phyloP scores from a whole-genome alignment of 2,888 invertebrate genomes.

The Agriopis marginaria region DNA sequence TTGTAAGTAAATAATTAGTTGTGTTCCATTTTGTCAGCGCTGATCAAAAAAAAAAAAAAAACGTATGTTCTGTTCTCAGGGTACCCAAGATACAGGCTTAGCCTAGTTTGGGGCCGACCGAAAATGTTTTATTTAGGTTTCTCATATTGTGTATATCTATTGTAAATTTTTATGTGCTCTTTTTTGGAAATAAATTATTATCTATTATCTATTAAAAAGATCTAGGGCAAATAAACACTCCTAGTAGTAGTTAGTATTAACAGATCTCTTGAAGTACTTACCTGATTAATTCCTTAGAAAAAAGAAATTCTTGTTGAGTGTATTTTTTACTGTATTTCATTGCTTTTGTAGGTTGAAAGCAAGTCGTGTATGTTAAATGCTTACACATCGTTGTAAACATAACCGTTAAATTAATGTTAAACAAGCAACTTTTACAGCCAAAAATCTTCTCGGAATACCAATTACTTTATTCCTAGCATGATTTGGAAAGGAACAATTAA shows the following conservation, averaged over 20 bases:
- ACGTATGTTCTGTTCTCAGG: too few species aligned
- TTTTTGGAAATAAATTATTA: too few species aligned
- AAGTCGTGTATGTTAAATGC: constrained; percentile 12
- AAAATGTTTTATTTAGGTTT: too few species aligned
- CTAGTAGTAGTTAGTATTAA: background rate
- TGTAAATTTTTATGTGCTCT: too few species aligned
- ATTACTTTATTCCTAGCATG: constrained; percentile 68
- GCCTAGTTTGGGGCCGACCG: too few species aligned
- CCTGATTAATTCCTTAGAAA: background rate
- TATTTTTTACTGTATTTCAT: constrained; percentile 5
- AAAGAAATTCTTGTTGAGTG: background rate
- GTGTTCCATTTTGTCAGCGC: too few species aligned
- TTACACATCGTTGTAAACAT: constrained; percentile 44
- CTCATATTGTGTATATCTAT: too few species aligned
- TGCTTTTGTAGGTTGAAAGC: constrained; percentile 8
- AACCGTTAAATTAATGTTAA: constrained; percentile 51
- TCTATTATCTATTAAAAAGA: too few species aligned
- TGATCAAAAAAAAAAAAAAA: too few species aligned
- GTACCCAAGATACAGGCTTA: too few species aligned
- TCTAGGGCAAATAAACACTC: too few species aligned
- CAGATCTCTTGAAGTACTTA: background rate
- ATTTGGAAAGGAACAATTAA: constrained; percentile 72
- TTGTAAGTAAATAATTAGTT: too few species aligned
- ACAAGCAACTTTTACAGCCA: constrained; percentile 57
- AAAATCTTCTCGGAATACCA: constrained; percentile 68